Evolutionary conservation across 2,113 vertebrate species (phyloP), one percentile per base, ranked within the genome.

Genomic region (Amphiprion ocellaris): DNA sequence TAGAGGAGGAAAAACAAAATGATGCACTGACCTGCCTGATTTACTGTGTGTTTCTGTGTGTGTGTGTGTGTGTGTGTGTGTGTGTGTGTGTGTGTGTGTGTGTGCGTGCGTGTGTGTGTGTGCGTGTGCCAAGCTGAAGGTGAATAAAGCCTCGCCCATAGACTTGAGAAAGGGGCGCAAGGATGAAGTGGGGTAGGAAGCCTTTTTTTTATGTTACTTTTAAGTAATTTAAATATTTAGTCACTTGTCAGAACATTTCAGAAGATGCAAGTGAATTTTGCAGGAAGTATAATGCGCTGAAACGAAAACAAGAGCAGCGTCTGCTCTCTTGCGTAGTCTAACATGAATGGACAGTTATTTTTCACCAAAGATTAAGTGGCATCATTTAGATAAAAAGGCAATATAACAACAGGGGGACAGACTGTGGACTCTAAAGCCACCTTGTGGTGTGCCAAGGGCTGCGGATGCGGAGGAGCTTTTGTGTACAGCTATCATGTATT

Each of bases 361-460:
- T 94, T 95, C 96, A 96, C 96, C 97, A 97, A 97, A 97, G 96
- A 97, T 74, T 82, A 93, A 91, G 93, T 94, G 92, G 93, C 94
- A 92, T 93, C 91, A 54, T 61, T 46, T 82, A 44, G 14, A 52
- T 5, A 19, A 52, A 89, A 83, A 87, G 89, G 87, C 90, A 89
- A 88, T 90, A 86, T 80, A 74, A 63, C 24, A 72, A 73, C 53
- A 52, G 58, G 4, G 17, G 63, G 69, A 70, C 41, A 59, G 72
- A 49, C 74, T 69, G 67, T 60, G 49, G 79, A 86, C 79, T 80
- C 52, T 74, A 44, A 86, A 87, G 83, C 83, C 79, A 67, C 84
- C 59, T 66, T 50, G 47, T 78, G 69, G 69, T 69, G 64, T 79
- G 70, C 82, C 74, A 77, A 82, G 79, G 85, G 85, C 86, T 83